Evolutionary conservation across 2,797 vertebrate species (phyloP).

Genomic region (Potorous gilbertii): DNA sequence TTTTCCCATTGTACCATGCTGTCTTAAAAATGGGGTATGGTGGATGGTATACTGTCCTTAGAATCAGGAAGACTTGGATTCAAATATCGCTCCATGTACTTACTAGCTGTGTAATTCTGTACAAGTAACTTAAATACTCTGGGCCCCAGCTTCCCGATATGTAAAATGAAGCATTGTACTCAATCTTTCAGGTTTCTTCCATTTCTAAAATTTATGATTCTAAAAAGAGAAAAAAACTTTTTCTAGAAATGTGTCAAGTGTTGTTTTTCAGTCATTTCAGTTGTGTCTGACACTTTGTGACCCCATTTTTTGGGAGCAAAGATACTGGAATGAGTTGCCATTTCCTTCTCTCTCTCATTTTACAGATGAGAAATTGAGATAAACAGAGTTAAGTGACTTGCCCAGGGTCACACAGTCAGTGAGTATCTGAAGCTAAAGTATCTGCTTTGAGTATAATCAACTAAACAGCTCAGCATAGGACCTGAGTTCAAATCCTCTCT

Average conservation of each 20-base stretch:
- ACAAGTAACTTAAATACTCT: neutral
- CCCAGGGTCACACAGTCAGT: neutral
- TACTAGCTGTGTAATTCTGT: neutral
- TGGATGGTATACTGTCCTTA: neutral
- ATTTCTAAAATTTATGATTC: neutral
- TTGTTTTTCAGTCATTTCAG: neutral
- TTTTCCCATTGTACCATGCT: neutral
- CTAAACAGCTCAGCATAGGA: neutral
- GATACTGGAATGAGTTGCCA: neutral
- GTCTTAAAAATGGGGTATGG: neutral
- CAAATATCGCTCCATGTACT: neutral
- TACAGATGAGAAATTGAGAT: neutral
- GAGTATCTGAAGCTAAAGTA: neutral
- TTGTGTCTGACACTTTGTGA: neutral
- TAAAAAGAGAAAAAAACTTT: neutral
- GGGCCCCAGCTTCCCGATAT: neutral
- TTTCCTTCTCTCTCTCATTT: neutral
- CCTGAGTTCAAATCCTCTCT: neutral
- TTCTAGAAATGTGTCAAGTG: neutral
- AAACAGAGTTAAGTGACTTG: neutral
- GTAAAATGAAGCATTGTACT: neutral
- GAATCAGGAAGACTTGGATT: neutral
- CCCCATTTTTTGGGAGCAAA: neutral
- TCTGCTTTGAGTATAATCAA: neutral
- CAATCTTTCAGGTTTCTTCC: neutral